These are phyloP conservation scores for Nanorana parkeri DNA, from an alignment of 2,113 vertebrate genomes.

Conservation along the genomic window DNA sequence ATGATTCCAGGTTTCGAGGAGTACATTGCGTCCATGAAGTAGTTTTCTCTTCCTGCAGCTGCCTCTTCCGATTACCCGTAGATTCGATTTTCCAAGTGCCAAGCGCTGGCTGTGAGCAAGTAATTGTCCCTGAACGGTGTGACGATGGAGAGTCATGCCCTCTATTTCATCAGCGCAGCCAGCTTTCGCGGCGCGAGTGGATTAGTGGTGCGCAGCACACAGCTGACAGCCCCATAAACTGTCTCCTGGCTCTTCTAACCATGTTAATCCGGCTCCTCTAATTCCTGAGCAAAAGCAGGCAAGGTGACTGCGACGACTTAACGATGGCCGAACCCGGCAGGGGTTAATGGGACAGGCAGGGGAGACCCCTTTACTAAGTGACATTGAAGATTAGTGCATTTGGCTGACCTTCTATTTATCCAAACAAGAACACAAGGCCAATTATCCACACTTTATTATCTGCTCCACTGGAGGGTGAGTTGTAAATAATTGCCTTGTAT, in stretches of 20 bases:
- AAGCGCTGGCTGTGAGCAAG: neutral
- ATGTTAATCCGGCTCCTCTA: constrained; percentile 73
- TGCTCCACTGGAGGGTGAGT: constrained; percentile 3
- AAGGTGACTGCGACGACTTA: constrained; percentile 68
- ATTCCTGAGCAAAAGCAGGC: constrained; percentile 70
- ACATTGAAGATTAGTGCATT: neutral
- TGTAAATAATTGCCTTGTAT: neutral
- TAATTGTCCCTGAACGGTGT: neutral
- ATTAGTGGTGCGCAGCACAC: constrained; percentile 67
- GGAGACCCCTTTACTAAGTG: neutral
- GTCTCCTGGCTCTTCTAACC: constrained; percentile 68
- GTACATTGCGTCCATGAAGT: neutral
- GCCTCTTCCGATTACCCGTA: neutral
- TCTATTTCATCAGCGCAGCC: constrained; percentile 53
- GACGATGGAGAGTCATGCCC: neutral
- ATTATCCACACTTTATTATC: constrained; percentile 7
- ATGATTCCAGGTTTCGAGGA: neutral
- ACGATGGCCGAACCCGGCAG: neutral
- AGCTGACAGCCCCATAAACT: constrained; percentile 66
- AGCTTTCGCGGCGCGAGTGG: constrained; percentile 46
- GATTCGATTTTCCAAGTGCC: neutral
- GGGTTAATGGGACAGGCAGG: constrained; percentile 4
- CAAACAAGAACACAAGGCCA: neutral
- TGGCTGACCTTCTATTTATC: neutral
- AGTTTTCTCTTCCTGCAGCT: too few species aligned